These are phyloP conservation scores for Drosophila koepferae DNA, from an alignment of 2,888 invertebrate species.

Conservation along the genomic window DNA sequence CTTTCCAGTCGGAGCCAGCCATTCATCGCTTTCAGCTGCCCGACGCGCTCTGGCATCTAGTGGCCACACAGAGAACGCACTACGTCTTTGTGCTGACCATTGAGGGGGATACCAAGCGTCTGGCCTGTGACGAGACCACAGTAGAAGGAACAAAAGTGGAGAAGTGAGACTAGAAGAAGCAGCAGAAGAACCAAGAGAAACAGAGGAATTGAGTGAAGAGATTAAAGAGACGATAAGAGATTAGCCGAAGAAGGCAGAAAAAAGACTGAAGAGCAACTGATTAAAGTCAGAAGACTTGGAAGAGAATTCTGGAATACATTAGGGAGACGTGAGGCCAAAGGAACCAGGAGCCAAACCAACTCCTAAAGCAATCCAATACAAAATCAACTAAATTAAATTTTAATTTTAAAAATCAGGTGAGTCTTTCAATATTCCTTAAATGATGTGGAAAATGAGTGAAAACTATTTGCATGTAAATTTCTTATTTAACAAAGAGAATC, in stretches of 20 bases:
- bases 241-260: neutral
- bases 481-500: too few relatives aligned
- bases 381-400: neutral
- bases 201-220: neutral
- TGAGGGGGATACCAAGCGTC: conserved; percentile 74
- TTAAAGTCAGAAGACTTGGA: neutral
- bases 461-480: too few relatives aligned
- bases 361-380: neutral
- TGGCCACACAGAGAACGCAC: conserved; percentile 64
- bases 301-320: neutral
- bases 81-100: conserved; percentile 80
- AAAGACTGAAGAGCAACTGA: neutral
- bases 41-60: conserved; percentile 61
- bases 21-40: conserved; percentile 64
- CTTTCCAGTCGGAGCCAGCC: conserved; percentile 51
- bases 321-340: neutral
- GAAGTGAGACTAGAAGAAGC: neutral
- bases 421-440: neutral
- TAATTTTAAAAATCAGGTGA: neutral
- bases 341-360: too few relatives aligned
- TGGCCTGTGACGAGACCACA: conserved; percentile 55
- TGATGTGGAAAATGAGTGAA: too few relatives aligned
- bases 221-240: neutral
- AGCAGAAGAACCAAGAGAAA: neutral
- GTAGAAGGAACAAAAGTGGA: neutral